Evolutionary conservation across 2,888 invertebrate genomes (phyloP).

Genomic region (Cepaea hortensis): DNA sequence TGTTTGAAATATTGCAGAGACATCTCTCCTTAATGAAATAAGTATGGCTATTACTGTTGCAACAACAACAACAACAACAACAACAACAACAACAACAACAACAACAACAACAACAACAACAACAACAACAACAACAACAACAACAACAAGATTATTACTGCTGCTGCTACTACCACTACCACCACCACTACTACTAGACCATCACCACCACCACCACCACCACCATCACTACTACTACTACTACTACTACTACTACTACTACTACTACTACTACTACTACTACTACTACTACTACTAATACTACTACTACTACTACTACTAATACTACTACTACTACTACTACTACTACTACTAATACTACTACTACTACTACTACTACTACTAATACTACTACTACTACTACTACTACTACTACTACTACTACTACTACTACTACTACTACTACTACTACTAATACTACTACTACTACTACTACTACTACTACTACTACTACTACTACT

Average conservation of each 20-base stretch:
- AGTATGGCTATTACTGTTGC: too few species aligned
- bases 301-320: background rate
- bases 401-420: constrained; percentile 25
- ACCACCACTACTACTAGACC: constrained; percentile 26
- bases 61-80: too few species aligned
- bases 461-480: constrained; percentile 30
- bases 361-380: too few species aligned
- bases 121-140: too few species aligned
- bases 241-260: constrained; percentile 22
- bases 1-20: too few species aligned
- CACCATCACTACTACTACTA: constrained; percentile 4
- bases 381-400: constrained; percentile 10
- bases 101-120: too few species aligned
- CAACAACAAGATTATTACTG: background rate
- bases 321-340: too few species aligned
- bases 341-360: too few species aligned
- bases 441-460: constrained; percentile 24
- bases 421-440: constrained; percentile 23
- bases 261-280: constrained; percentile 32
- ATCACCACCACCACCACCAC: constrained; percentile 9
- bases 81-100: too few species aligned
- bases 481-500: constrained; percentile 31
- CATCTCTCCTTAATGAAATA: too few species aligned
- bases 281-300: constrained; percentile 29
- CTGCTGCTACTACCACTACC: constrained; percentile 15